A percentile compares a stretch with the other conserved stretches of the same genome.
Conservation (phyloP, 1,140 invertebrate genomes). For the Cepaea nemoralis region DNA sequence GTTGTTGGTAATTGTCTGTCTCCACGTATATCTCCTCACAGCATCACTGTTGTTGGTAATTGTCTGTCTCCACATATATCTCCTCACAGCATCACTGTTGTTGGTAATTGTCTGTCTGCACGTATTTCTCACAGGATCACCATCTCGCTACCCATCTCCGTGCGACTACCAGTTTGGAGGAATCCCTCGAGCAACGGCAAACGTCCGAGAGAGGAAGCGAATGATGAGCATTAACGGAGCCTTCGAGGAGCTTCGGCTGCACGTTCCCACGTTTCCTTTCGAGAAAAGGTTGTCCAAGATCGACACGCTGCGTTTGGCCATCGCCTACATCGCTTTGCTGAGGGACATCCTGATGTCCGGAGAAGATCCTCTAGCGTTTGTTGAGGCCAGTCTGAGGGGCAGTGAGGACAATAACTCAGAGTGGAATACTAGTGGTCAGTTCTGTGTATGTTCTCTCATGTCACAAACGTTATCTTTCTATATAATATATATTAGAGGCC, state of each 20-base stretch:
- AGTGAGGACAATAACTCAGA: conserved; percentile 85
- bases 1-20: no score
- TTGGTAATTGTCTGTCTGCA: no score
- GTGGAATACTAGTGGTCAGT: conserved; percentile 96
- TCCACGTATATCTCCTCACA: no score
- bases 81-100: background rate
- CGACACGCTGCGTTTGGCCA: conserved; percentile 95
- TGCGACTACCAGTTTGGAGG: conserved; percentile 23
- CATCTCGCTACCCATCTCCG: background rate
- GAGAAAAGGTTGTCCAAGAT: conserved; percentile 98
- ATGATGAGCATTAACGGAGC: conserved; percentile 99
- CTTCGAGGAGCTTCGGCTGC: conserved; percentile 80
- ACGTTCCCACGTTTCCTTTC: conserved; percentile 98
- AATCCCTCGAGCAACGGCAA: conserved; percentile 91
- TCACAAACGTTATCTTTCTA: no score
- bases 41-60: background rate
- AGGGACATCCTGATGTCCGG: conserved; percentile 89
- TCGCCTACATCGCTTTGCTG: conserved; percentile 99
- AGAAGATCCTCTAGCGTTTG: conserved; percentile 89
- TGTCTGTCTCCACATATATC: no score
- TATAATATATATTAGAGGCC: no score
- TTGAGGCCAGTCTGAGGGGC: conserved; percentile 87
- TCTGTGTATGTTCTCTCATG: background rate
- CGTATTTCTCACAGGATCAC: background rate
- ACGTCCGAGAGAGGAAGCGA: conserved; percentile 91